Evolutionary conservation across 2,888 invertebrate genomes (phyloP), one percentile per base, ranked within the genome.

Genomic region (Tuberolachnus salignus): DNA sequence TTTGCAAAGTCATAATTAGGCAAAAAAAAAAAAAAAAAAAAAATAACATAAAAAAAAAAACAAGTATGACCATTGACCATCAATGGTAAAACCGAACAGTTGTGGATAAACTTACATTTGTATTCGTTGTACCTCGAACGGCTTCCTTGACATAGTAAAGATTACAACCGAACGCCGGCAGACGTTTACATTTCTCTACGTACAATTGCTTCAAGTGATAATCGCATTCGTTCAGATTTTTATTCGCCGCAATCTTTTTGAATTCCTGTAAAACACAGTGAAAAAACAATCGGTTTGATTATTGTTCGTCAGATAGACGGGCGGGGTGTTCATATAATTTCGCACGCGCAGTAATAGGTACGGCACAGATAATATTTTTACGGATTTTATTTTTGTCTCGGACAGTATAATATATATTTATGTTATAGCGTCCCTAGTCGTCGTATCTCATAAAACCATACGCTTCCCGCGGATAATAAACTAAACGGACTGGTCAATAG

Each of bases 141-240:
- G 89, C 84, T 84, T 90, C 90, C 83, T 90, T 90, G 57, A 90
- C 90, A 83, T 88, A 87, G 83, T 89, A 90, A 16, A 90, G 86
- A 82, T 88, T 88, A 84, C 90, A 90, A 55, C 88, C 88, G 84
- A 88, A 89, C 9, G 89, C 88, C 4, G 90, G 89, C 81, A 90
- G 85, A 73, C 89, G 87, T 81, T 88, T 87, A 83, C 89, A 90
- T 80, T 89, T 89, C 84, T 89, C 89, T 78, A 89, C 87, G 84
- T 90, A 90, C 59, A 90, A 85, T 83, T 89, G 88, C 84, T 90
- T 90, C 83, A 90, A 85, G 81, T 89, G 89, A 8, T 88, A 84
- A 83, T 90, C 90, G 71, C 88, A 89, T 83, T 90, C 90, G 83
- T 90, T 90, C 59, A 89, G 88, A 11, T 89, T 88, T 2, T 89